phyloP scores from a whole-genome alignment of 2,888 invertebrate genomes.

The Ophonus ardosiacus region DNA sequence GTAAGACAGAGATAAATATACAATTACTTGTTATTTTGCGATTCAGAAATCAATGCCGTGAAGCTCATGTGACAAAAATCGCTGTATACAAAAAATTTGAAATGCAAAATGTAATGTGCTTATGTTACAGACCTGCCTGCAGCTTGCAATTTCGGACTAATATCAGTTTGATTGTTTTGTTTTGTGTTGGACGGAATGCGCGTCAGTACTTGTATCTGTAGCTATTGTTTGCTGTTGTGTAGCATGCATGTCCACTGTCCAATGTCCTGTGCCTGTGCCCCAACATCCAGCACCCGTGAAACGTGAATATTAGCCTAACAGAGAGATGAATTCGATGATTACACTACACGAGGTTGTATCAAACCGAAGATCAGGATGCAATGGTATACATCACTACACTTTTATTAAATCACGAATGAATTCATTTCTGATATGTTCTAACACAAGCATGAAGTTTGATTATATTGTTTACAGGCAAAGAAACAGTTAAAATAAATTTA shows the following conservation, averaged over 20 bases:
- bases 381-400: not conserved
- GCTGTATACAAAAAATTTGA: slow-evolving; percentile 15
- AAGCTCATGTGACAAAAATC: too few species aligned
- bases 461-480: not conserved
- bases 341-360: not conserved
- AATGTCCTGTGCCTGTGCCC: not conserved
- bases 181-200: slow-evolving; percentile 33
- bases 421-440: slow-evolving; percentile 3
- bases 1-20: too few species aligned
- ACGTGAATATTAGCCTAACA: not conserved
- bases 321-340: slow-evolving; percentile 21
- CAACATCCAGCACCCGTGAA: not conserved
- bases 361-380: slow-evolving; percentile 9
- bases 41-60: too few species aligned
- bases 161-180: slow-evolving; percentile 20
- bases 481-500: not conserved
- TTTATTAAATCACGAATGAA: slow-evolving; percentile 12
- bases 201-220: slow-evolving; percentile 42
- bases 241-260: slow-evolving; percentile 31
- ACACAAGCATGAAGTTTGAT: not conserved
- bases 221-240: slow-evolving; percentile 35
- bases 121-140: slow-evolving; percentile 40
- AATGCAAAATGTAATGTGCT: slow-evolving; percentile 40
- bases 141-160: slow-evolving; percentile 47
- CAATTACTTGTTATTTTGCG: too few species aligned